phyloP scores from a whole-genome alignment of 2,113 vertebrate genomes.

The Crotalus viridis region DNA sequence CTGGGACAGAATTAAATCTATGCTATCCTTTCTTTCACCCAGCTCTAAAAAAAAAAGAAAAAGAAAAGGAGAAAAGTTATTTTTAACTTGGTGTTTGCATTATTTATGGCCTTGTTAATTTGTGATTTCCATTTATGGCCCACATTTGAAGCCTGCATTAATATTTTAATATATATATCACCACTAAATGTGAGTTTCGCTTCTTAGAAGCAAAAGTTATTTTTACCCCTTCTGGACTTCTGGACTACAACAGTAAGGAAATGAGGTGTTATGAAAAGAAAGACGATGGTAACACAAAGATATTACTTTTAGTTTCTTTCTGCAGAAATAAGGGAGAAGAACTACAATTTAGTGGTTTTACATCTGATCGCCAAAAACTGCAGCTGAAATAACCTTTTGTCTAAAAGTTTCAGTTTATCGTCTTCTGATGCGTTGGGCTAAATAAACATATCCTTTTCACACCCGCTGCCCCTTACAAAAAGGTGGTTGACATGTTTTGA shows the following conservation, averaged over 20 bases:
- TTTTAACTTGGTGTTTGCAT: constrained; percentile 4
- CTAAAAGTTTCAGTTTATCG: constrained; percentile 41
- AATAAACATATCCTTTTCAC: constrained; percentile 41
- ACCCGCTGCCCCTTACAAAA: constrained; percentile 25
- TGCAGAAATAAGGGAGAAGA: constrained; percentile 37
- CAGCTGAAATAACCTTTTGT: neutral
- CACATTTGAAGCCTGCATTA: neutral
- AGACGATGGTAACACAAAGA: constrained; percentile 18
- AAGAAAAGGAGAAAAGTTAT: neutral
- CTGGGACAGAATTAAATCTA: neutral
- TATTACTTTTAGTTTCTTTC: constrained; percentile 40
- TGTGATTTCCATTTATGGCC: constrained; percentile 12
- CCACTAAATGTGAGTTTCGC: constrained; percentile 9
- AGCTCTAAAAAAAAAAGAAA: neutral
- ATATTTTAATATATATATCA: constrained; percentile 10
- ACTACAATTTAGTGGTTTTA: constrained; percentile 13
- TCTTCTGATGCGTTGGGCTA: constrained; percentile 41
- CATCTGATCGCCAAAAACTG: constrained; percentile 36
- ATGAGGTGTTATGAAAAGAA: neutral
- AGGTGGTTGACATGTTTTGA: constrained; percentile 59
- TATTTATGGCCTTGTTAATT: fast-evolving
- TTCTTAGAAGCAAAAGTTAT: neutral
- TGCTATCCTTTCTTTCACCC: neutral
- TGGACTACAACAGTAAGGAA: constrained; percentile 28
- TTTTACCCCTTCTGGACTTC: neutral